These are phyloP conservation scores for Grus americana DNA, from an alignment of 2,113 vertebrate species.

Conservation along the genomic window DNA sequence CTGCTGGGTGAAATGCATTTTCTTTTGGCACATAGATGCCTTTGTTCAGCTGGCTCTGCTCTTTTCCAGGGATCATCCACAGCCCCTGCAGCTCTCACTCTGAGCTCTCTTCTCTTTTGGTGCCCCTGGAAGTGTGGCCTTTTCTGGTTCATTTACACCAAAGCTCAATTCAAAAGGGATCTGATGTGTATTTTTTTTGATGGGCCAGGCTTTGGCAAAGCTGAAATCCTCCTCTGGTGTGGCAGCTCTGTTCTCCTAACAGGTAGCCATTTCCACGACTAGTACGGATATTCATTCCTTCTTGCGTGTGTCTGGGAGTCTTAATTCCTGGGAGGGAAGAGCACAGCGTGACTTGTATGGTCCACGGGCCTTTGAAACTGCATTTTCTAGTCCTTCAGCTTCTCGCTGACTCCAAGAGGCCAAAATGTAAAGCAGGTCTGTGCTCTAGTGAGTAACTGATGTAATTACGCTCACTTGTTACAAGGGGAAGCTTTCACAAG, in stretches of 20 bases:
- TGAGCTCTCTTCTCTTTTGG: background rate
- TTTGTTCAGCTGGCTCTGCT: constrained; percentile 5
- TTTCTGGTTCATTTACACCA: constrained; percentile 23
- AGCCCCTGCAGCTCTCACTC: background rate
- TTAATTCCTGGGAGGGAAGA: constrained; percentile 5
- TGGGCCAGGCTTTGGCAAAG: background rate
- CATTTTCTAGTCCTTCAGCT: constrained; percentile 43
- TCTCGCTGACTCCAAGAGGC: background rate
- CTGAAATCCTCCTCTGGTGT: background rate
- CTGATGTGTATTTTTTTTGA: background rate
- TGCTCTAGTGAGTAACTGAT: constrained; percentile 75
- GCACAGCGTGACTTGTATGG: background rate
- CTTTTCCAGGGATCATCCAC: background rate
- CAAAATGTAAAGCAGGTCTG: constrained; percentile 69
- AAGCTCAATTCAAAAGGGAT: background rate
- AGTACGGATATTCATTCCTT: background rate
- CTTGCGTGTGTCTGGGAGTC: background rate
- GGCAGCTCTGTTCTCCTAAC: background rate
- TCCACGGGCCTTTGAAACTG: constrained; percentile 37
- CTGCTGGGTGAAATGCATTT: background rate
- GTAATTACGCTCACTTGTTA: constrained; percentile 72
- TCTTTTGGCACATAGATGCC: background rate
- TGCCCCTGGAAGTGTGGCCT: background rate
- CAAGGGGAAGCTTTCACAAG: constrained; percentile 65
- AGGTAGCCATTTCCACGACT: background rate